Evolutionary conservation across 2,888 invertebrate genomes (phyloP).

Genomic region (Spicauda simplicius): DNA sequence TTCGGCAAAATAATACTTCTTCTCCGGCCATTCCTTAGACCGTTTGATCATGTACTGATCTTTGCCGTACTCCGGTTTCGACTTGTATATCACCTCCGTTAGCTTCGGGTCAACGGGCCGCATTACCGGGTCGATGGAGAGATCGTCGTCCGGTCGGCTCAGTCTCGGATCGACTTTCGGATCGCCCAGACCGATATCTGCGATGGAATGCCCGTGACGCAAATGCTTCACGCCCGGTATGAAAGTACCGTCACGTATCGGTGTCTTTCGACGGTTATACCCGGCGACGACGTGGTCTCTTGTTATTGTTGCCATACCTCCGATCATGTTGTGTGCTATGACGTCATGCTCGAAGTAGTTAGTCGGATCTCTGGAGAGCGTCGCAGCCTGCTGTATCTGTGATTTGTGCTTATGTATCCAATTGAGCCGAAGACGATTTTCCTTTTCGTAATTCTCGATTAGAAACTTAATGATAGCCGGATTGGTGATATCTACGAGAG

Average conservation of each 20-base stretch:
- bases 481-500: slow-evolving; percentile 56
- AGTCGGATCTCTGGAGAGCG: slow-evolving; percentile 55
- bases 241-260: slow-evolving; percentile 52
- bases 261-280: slow-evolving; percentile 49
- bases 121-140: slow-evolving; percentile 57
- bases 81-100: slow-evolving; percentile 51
- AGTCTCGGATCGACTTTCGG: slow-evolving; percentile 56
- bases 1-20: slow-evolving; percentile 59
- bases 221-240: slow-evolving; percentile 54
- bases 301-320: slow-evolving; percentile 54
- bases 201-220: slow-evolving; percentile 54
- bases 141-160: slow-evolving; percentile 50
- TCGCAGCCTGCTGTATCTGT: slow-evolving; percentile 56
- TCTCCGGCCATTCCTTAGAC: slow-evolving; percentile 51
- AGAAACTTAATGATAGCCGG: slow-evolving; percentile 60
- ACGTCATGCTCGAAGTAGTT: slow-evolving; percentile 60
- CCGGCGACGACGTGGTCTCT: slow-evolving; percentile 55
- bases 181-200: slow-evolving; percentile 56
- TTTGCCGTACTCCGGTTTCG: slow-evolving; percentile 54
- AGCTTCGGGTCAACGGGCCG: slow-evolving; percentile 55
- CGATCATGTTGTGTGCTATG: slow-evolving; percentile 54
- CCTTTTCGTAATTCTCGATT: slow-evolving; percentile 60
- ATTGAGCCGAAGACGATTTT: slow-evolving; percentile 55
- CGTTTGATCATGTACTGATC: slow-evolving; percentile 52
- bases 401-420: slow-evolving; percentile 57